These are phyloP conservation scores for Chrysolina oricalcia DNA, from an alignment of 2,888 invertebrate genomes.

Conservation along the genomic window DNA sequence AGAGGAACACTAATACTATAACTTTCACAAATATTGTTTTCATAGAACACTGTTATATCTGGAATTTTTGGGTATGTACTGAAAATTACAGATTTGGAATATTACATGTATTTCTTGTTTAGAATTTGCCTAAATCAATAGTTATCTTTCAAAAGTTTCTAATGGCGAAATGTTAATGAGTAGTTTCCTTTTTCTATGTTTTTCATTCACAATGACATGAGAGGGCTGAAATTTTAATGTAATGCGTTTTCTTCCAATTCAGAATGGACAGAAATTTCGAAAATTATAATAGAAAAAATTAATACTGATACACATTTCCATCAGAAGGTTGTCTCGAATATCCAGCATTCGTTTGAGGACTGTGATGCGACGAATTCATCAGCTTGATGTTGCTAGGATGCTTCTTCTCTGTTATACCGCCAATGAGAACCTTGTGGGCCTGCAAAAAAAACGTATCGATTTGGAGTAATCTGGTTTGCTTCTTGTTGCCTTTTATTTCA, in stretches of 20 bases:
- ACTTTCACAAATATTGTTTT: too few relatives aligned
- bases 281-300: constrained; percentile 37
- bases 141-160: too few relatives aligned
- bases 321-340: constrained; percentile 86
- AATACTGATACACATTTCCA: constrained; percentile 82
- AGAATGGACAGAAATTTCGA: not conserved
- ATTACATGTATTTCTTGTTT: too few relatives aligned
- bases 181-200: too few relatives aligned
- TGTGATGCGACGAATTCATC: constrained; percentile 87
- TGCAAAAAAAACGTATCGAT: constrained; percentile 59
- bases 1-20: too few relatives aligned
- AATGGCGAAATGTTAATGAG: too few relatives aligned
- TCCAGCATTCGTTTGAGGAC: constrained; percentile 86
- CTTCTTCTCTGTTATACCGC: constrained; percentile 77
- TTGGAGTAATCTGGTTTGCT: not conserved
- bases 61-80: too few relatives aligned
- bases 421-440: constrained; percentile 76
- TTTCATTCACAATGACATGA: too few relatives aligned
- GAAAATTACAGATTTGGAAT: too few relatives aligned
- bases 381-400: constrained; percentile 85
- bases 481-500: not conserved
- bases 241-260: not conserved
- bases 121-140: too few relatives aligned
- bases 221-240: too few relatives aligned
- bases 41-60: too few relatives aligned